Percentiles rank a stretch among this genome's conserved stretches.
These are phyloP conservation scores for Orthosia incerta DNA, from an alignment of 2,888 invertebrate species.

Conservation along the genomic window DNA sequence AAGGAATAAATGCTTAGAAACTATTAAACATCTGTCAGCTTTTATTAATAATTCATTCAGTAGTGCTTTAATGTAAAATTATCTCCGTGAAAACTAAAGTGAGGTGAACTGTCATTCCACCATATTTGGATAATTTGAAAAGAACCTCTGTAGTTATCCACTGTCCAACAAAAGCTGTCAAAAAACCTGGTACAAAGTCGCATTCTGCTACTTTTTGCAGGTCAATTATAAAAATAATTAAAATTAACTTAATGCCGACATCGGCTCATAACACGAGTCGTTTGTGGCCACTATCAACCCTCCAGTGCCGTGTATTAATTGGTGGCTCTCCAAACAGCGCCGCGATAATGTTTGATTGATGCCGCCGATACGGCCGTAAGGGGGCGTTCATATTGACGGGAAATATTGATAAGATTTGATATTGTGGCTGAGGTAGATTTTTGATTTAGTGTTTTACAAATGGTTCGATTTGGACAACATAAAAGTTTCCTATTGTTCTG, in stretches of 20 bases:
- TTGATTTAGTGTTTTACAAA: neutral
- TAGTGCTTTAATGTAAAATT: too few relatives aligned
- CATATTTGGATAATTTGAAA: too few relatives aligned
- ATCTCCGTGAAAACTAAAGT: too few relatives aligned
- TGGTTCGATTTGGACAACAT: neutral
- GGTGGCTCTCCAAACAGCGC: constrained; percentile 53
- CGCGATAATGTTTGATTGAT: constrained; percentile 67
- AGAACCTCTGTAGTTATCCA: neutral
- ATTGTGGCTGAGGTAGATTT: neutral
- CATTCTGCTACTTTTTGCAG: neutral
- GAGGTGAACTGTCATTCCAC: too few relatives aligned
- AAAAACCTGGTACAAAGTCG: neutral
- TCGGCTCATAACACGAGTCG: constrained; percentile 37
- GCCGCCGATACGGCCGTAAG: constrained; percentile 60
- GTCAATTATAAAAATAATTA: constrained; percentile 26
- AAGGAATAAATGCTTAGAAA: too few relatives aligned
- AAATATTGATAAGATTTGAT: constrained; percentile 19
- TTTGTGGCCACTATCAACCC: constrained; percentile 54
- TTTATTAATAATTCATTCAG: too few relatives aligned
- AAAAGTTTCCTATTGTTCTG: neutral
- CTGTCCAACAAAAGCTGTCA: neutral
- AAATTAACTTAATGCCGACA: constrained; percentile 48
- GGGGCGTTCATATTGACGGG: constrained; percentile 32
- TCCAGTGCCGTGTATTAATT: constrained; percentile 64
- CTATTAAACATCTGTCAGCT: too few relatives aligned